Percentiles rank a stretch among this genome's conserved stretches.
These are phyloP conservation scores for Drosophila obscura DNA, from an alignment of 1,140 invertebrate species.

Conservation along the genomic window DNA sequence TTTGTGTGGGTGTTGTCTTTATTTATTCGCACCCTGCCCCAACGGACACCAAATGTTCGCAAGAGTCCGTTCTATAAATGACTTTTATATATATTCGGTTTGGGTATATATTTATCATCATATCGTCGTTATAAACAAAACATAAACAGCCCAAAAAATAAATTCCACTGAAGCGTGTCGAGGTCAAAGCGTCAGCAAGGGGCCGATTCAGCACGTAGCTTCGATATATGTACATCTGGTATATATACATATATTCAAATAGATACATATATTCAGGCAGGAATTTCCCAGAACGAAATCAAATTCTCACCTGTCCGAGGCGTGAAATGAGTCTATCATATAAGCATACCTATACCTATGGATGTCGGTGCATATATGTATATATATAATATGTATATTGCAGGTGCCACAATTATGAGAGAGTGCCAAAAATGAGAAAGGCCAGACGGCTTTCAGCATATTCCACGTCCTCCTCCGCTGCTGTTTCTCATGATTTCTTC, in stretches of 20 bases:
- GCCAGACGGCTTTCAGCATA: conserved; percentile 20
- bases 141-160: conserved; percentile 44
- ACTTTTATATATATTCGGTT: conserved; percentile 25
- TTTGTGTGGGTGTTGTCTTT: conserved; percentile 66
- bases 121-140: conserved; percentile 37
- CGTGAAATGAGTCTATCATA: conserved; percentile 34
- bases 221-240: conserved; percentile 7
- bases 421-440: conserved; percentile 27
- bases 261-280: background rate
- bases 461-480: conserved; percentile 28
- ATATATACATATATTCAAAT: conserved; percentile 14
- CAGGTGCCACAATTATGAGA: conserved; percentile 30
- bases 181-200: conserved; percentile 54
- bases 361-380: background rate
- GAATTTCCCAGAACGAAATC: background rate
- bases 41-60: conserved; percentile 18
- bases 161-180: conserved; percentile 65
- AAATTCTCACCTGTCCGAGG: conserved; percentile 28
- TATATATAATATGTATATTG: conserved; percentile 8
- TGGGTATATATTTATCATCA: conserved; percentile 19
- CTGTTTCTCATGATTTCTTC: conserved; percentile 9
- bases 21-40: conserved; percentile 48
- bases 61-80: conserved; percentile 41
- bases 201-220: conserved; percentile 21
- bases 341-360: background rate